phyloP scores from a whole-genome alignment of 2,113 vertebrate genomes.

The Ia io region DNA sequence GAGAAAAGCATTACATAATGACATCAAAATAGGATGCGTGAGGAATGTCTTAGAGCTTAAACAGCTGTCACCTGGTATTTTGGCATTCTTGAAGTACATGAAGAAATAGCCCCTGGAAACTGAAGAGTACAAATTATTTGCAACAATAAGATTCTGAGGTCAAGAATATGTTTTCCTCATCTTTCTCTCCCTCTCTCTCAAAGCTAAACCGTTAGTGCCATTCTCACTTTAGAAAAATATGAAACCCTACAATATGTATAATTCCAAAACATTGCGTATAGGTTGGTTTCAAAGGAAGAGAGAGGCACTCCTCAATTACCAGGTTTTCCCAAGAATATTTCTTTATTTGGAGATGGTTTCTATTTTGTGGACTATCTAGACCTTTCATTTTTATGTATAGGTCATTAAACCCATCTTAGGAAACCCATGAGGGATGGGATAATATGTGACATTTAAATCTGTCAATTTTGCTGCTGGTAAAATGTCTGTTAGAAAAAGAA shows the following conservation, averaged over 20 bases:
- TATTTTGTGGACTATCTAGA: background rate
- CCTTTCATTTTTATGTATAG: background rate
- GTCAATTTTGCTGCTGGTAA: slow-evolving; percentile 24
- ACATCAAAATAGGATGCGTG: slow-evolving; percentile 44
- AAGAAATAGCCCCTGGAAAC: slow-evolving; percentile 57
- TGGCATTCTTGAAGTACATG: slow-evolving; percentile 40
- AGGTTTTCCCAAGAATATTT: background rate
- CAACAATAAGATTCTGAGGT: slow-evolving; percentile 28
- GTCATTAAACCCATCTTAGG: background rate
- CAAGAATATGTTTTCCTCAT: slow-evolving; percentile 38
- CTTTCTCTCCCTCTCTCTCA: background rate
- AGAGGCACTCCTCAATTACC: background rate
- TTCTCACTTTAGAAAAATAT: slow-evolving; percentile 21
- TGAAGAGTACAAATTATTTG: background rate
- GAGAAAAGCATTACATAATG: slow-evolving; percentile 42
- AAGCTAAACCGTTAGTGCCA: background rate
- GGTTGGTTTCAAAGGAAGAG: background rate
- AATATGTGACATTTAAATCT: slow-evolving; percentile 13
- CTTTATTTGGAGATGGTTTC: background rate
- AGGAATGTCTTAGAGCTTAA: slow-evolving; percentile 36
- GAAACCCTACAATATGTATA: background rate
- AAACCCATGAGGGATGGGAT: background rate
- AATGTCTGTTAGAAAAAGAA: slow-evolving; percentile 15
- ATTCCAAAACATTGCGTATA: background rate
- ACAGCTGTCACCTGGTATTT: slow-evolving; percentile 50